Conservation (phyloP, 2,797 vertebrate species). For the Gadopsis marmoratus region DNA sequence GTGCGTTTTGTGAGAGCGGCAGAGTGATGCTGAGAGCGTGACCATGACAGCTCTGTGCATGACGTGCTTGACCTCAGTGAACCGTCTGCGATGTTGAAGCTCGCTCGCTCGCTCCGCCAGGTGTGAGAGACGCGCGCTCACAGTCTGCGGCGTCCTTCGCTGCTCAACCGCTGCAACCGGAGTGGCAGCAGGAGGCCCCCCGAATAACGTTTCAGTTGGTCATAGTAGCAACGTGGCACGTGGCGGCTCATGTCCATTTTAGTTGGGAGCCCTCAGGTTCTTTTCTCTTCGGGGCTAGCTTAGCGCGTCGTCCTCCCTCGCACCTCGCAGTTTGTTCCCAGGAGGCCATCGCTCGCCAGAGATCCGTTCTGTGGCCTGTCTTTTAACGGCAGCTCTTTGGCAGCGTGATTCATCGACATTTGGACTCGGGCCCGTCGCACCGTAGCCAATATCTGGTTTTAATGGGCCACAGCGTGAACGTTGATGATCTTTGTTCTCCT, state of each 20-base stretch:
- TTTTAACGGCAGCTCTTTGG: slow-evolving; percentile 14
- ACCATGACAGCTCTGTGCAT: slow-evolving; percentile 93
- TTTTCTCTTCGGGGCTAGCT: background rate
- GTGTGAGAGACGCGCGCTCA: slow-evolving; percentile 8
- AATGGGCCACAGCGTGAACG: slow-evolving; percentile 28
- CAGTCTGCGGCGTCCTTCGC: background rate
- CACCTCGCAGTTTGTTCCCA: slow-evolving; percentile 1
- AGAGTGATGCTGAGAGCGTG: slow-evolving; percentile 93
- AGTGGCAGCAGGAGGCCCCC: slow-evolving; percentile 4
- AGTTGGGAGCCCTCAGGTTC: background rate
- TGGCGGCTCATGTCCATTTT: slow-evolving; percentile 5
- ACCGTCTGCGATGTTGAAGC: slow-evolving; percentile 79
- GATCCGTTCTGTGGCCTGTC: slow-evolving; percentile 18
- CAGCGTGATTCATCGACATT: slow-evolving; percentile 33
- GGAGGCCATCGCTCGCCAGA: slow-evolving; percentile 6
- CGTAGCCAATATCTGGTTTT: slow-evolving; percentile 28
- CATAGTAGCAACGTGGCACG: background rate
- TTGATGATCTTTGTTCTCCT: slow-evolving; percentile 21
- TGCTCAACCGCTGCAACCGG: background rate
- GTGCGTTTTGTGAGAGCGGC: slow-evolving; percentile 90
- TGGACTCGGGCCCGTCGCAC: slow-evolving; percentile 21
- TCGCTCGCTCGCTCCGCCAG: slow-evolving; percentile 35
- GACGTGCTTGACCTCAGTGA: slow-evolving; percentile 95
- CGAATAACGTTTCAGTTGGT: background rate
- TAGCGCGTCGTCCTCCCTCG: background rate